These are phyloP conservation scores for Chydorus sphaericus DNA, from an alignment of 2,888 invertebrate genomes.

Conservation along the genomic window DNA sequence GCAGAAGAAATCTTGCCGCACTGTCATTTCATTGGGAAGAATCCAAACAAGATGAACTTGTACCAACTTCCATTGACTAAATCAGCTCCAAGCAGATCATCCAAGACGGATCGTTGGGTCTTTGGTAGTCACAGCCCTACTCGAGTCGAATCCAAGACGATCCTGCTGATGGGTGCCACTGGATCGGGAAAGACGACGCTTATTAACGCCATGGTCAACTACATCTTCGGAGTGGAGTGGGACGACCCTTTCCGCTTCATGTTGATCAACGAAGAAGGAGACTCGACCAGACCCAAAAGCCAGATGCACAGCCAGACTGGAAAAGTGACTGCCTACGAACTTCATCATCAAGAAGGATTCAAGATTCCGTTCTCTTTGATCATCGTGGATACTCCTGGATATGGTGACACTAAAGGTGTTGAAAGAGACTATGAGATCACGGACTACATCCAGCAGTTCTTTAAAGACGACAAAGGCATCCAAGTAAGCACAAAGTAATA, in stretches of 20 bases:
- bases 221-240: constrained; percentile 8
- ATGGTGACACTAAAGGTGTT: constrained; percentile 8
- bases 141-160: no score
- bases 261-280: not conserved
- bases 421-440: constrained; percentile 1
- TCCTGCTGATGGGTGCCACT: constrained; percentile 10
- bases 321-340: constrained; percentile 3
- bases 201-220: constrained; percentile 8
- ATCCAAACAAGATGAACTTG: no score
- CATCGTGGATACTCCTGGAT: constrained; percentile 11
- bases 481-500: no score
- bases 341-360: not conserved
- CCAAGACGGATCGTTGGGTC: no score
- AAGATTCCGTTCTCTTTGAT: constrained; percentile 1
- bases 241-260: constrained; percentile 4
- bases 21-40: no score
- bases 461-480: constrained; percentile 8
- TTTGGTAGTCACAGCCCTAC: no score
- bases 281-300: not conserved
- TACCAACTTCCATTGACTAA: no score
- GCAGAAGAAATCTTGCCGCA: no score
- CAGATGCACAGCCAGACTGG: constrained; percentile 11
- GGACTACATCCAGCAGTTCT: not conserved
- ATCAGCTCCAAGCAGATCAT: no score
- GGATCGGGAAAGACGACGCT: constrained; percentile 9